A percentile compares a stretch with the other conserved stretches of the same genome.
phyloP scores from a whole-genome alignment of 2,113 vertebrate genomes.

The Thalassarche chlororhynchos region DNA sequence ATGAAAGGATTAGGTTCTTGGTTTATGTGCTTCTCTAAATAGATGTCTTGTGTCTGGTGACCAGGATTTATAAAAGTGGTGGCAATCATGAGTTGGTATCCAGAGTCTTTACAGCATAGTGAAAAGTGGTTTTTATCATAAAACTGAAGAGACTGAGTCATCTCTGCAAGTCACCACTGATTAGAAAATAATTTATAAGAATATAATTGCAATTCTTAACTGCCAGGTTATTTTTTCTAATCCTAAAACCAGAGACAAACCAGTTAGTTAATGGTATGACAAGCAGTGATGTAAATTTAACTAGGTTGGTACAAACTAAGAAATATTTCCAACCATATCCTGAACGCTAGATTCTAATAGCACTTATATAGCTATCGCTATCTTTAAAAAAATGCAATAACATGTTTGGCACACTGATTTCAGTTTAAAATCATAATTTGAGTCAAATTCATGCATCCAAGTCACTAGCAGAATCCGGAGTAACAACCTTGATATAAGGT shows the following conservation, averaged over 20 bases:
- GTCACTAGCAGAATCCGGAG: not conserved
- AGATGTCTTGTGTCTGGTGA: not conserved
- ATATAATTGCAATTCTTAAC: slow-evolving; percentile 37
- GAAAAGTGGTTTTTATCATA: not conserved
- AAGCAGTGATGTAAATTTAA: slow-evolving; percentile 6
- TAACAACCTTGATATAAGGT: not conserved
- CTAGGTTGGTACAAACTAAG: not conserved
- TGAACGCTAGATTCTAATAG: not conserved
- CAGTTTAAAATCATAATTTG: not conserved
- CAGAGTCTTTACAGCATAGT: not conserved
- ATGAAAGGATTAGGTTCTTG: not conserved
- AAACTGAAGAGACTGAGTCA: not conserved
- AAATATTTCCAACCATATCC: not conserved
- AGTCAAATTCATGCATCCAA: not conserved
- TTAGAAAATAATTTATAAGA: slow-evolving; percentile 10
- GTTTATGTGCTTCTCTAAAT: not conserved
- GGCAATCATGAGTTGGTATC: not conserved
- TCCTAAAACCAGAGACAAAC: not conserved
- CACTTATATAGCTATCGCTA: not conserved
- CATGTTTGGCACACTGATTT: not conserved
- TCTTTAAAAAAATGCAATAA: not conserved
- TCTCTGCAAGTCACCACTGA: not conserved
- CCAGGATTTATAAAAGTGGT: not conserved
- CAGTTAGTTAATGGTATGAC: slow-evolving; percentile 7
- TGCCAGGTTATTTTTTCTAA: not conserved